Percentiles rank a stretch among this genome's conserved stretches.
Conservation (phyloP, 92 coral and sea anemone genomes). For the Parazoanthus swiftii region DNA sequence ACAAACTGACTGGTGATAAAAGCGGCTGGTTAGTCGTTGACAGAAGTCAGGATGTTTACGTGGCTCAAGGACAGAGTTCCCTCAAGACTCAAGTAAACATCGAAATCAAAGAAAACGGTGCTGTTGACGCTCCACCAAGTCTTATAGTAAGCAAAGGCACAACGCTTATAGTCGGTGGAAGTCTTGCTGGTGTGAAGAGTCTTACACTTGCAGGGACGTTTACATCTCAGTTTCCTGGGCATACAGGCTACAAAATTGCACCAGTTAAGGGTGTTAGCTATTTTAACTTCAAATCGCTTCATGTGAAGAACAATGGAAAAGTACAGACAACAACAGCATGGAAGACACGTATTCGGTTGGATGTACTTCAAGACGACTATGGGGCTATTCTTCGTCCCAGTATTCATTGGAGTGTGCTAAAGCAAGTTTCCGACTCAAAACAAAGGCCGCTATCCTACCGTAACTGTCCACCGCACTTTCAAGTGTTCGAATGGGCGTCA, state of each 20-base stretch:
- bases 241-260: slow-evolving; percentile 53
- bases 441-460: slow-evolving; percentile 27
- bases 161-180: slow-evolving; percentile 48
- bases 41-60: slow-evolving; percentile 56
- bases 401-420: slow-evolving; percentile 16
- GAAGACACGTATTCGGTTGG: slow-evolving; percentile 27
- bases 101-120: slow-evolving; percentile 49
- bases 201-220: slow-evolving; percentile 54
- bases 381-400: slow-evolving; percentile 42
- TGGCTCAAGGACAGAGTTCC: slow-evolving; percentile 23
- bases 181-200: slow-evolving; percentile 55
- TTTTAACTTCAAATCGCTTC: slow-evolving; percentile 48
- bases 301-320: slow-evolving; percentile 48
- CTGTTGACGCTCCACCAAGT: slow-evolving; percentile 49
- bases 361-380: slow-evolving; percentile 51
- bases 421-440: slow-evolving; percentile 13
- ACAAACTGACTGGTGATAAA: slow-evolving; percentile 54
- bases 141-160: slow-evolving; percentile 42
- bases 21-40: slow-evolving; percentile 45
- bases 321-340: slow-evolving; percentile 47
- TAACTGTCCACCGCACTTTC: slow-evolving; percentile 55
- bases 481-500: slow-evolving; percentile 50
- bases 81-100: slow-evolving; percentile 35
- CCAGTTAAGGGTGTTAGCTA: slow-evolving; percentile 35
- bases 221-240: slow-evolving; percentile 56